phyloP scores from a whole-genome alignment of 1,140 invertebrate genomes.

The Drosophila murphyi region DNA sequence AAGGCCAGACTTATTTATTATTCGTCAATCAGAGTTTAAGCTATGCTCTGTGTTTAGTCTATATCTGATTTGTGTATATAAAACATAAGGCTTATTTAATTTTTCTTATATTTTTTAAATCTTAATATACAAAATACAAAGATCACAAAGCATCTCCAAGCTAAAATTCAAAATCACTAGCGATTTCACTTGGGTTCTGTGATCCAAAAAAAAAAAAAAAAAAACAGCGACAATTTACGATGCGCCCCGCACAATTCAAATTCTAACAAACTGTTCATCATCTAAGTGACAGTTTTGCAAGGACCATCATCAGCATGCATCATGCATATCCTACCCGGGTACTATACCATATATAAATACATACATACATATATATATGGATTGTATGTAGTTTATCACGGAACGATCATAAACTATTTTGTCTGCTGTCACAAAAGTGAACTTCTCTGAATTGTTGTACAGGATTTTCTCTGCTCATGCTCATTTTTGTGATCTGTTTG shows the following conservation, averaged over 20 bases:
- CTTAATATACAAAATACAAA: not conserved
- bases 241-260: conserved; percentile 77
- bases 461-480: conserved; percentile 13
- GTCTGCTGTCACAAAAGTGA: conserved; percentile 63
- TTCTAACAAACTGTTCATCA: conserved; percentile 84
- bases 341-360: conserved; percentile 25
- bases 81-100: no score
- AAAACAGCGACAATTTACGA: conserved; percentile 72
- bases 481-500: conserved; percentile 53
- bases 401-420: conserved; percentile 81
- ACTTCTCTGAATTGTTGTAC: conserved; percentile 60
- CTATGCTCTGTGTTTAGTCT: no score
- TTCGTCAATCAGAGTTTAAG: no score
- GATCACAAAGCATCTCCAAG: not conserved
- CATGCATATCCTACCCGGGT: conserved; percentile 3
- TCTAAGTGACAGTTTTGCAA: conserved; percentile 57
- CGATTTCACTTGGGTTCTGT: conserved; percentile 2
- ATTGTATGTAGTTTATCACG: conserved; percentile 62
- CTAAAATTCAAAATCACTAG: conserved; percentile 4
- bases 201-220: not conserved
- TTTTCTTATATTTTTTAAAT: not conserved
- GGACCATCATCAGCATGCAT: conserved; percentile 44
- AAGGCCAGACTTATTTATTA: no score
- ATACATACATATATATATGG: conserved; percentile 42
- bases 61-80: no score